phyloP scores from a whole-genome alignment of 2,113 vertebrate genomes.

The Triplophysa dalaica region DNA sequence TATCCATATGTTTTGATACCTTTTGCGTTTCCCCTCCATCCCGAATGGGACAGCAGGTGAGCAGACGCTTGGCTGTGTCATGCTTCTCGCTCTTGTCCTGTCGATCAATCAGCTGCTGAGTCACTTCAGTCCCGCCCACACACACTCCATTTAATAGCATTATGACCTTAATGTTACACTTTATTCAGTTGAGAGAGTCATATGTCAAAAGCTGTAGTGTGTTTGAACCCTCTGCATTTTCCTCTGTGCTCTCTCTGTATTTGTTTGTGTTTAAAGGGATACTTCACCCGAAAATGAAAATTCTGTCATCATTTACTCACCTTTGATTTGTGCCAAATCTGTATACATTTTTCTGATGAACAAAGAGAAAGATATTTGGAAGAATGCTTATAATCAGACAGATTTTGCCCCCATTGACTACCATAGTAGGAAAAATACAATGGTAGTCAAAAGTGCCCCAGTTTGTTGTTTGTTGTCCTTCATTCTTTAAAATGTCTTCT shows the following conservation, averaged over 20 bases:
- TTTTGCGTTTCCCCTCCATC: constrained; percentile 72
- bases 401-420: too few species aligned
- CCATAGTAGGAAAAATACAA: too few species aligned
- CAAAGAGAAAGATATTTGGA: too few species aligned
- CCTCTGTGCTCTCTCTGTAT: constrained; percentile 57
- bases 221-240: constrained; percentile 70
- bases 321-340: too few species aligned
- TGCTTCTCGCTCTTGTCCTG: constrained; percentile 67
- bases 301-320: too few species aligned
- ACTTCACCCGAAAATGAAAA: too few species aligned
- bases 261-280: constrained; percentile 7
- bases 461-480: too few species aligned
- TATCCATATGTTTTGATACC: constrained; percentile 74
- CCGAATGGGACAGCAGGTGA: constrained; percentile 83
- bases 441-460: too few species aligned
- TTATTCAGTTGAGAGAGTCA: constrained; percentile 49
- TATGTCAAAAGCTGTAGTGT: constrained; percentile 70
- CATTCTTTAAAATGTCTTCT: too few species aligned
- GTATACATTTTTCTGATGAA: too few species aligned
- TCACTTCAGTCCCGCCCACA: constrained; percentile 71
- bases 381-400: too few species aligned
- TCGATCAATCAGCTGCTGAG: constrained; percentile 69
- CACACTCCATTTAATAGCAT: constrained; percentile 68
- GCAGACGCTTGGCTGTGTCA: constrained; percentile 75
- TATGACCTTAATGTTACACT: constrained; percentile 55